These are phyloP conservation scores for Montipora foliosa DNA, from an alignment of 64 coral and sea anemone genomes.

Conservation along the genomic window DNA sequence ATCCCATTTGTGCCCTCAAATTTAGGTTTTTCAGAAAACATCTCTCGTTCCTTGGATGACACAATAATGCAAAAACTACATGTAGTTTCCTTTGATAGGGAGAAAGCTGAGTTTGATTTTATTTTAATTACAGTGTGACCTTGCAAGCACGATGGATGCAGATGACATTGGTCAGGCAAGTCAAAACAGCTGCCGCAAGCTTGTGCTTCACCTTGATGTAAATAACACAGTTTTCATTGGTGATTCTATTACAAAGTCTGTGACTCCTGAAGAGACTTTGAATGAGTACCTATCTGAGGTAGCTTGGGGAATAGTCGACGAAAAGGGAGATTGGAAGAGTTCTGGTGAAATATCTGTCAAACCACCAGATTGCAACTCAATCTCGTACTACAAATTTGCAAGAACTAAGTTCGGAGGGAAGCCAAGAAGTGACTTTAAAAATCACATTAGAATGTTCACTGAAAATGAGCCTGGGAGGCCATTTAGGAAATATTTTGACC, in stretches of 20 bases:
- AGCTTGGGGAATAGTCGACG: conserved; percentile 66
- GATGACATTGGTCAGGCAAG: neutral
- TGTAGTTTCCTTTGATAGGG: too few relatives aligned
- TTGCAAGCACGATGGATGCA: neutral
- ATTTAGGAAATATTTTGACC: conserved; percentile 56
- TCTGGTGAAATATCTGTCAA: conserved; percentile 29
- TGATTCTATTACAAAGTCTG: conserved; percentile 78
- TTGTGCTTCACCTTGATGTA: conserved; percentile 88
- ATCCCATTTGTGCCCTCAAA: too few relatives aligned
- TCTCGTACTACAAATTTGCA: conserved; percentile 83
- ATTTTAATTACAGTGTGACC: neutral
- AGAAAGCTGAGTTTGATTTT: neutral
- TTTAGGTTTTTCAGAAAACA: too few relatives aligned
- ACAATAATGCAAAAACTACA: too few relatives aligned
- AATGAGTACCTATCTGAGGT: conserved; percentile 83
- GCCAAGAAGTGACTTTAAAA: conserved; percentile 70
- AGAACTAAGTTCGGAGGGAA: conserved; percentile 51
- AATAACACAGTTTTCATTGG: conserved; percentile 89
- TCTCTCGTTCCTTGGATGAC: too few relatives aligned
- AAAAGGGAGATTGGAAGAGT: conserved; percentile 55
- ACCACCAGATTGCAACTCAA: conserved; percentile 17
- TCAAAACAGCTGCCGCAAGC: conserved; percentile 37
- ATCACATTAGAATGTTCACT: conserved; percentile 67
- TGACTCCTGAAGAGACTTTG: conserved; percentile 67
- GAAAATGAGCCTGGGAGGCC: conserved; percentile 45